Evolutionary conservation across 1,140 invertebrate genomes (phyloP), one percentile per base, ranked within the genome.

Genomic region (Riptortus pedestris): DNA sequence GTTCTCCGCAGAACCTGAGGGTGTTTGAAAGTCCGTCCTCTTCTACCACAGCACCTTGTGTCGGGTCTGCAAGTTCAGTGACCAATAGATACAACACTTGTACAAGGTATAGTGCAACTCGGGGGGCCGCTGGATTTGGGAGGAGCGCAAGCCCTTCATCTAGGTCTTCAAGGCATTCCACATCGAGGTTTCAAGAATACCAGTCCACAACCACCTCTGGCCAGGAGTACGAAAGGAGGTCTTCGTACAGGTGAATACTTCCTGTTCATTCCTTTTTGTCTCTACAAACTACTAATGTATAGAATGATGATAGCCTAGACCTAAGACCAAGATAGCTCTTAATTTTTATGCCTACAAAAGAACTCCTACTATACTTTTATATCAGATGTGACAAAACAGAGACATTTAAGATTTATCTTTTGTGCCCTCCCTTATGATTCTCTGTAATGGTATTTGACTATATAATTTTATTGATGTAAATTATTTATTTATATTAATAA

Each of bases 181-280:
- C 18, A 5, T 24, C 20, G 14, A 55, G 51, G 22, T 55, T 55
- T 14, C 31, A 63, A 14, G 57, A 59, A 11, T 59, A 59, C 57
- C 52, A 20, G 16, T 12, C 52, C 3, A 2, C 52, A 4, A n/a
- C 27, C 16, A 9, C 27, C 1, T 16, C 51, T 2, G 51, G 51
- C 51, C 51, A 2, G 16, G 51, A 55, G 4, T 26, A 43, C 18
- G 59, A 60, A 11, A 60, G 59, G 16, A 60, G 31, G 33, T 2
- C 59, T 5, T 43, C 66, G 16, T 67, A 67, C 43, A 67, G 63
- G 65, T 66, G 43, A n/a, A n/a, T n/a, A n/a, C n/a, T n/a, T n/a
- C n/a, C n/a, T n/a, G 31, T 47, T 11, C 4, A 62, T n/a, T 7
- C 5, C 16, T 11, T n/a, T n/a, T 9, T 18, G 4, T 38, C 22